A percentile compares a stretch with the other conserved stretches of the same genome.
These are phyloP conservation scores for Leptura quadrifasciata DNA, from an alignment of 2,888 invertebrate genomes.

Conservation along the genomic window DNA sequence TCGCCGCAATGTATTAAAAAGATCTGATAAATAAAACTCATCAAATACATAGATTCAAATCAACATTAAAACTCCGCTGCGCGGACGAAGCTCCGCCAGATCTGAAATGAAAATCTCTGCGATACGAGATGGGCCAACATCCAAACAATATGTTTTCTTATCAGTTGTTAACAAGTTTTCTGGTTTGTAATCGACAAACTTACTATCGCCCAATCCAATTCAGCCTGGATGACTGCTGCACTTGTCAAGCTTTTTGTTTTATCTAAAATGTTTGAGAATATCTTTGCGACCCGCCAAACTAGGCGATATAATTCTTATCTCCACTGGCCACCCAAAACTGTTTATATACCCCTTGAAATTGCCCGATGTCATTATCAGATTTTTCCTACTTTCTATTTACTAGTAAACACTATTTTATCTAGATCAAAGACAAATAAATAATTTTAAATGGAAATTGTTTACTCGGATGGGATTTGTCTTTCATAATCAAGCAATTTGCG, in stretches of 20 bases:
- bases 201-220: constrained; percentile 66
- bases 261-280: constrained; percentile 67
- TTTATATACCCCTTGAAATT: constrained; percentile 40
- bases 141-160: constrained; percentile 73
- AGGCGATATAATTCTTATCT: constrained; percentile 59
- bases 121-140: constrained; percentile 71
- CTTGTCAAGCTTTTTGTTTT: constrained; percentile 71
- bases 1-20: constrained; percentile 60
- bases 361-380: constrained; percentile 40
- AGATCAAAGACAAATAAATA: constrained; percentile 44
- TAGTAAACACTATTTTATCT: constrained; percentile 43
- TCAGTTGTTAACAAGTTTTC: constrained; percentile 73
- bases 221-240: constrained; percentile 65
- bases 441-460: constrained; percentile 45
- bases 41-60: constrained; percentile 73
- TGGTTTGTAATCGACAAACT: constrained; percentile 70
- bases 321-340: constrained; percentile 44
- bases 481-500: constrained; percentile 20
- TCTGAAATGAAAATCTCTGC: constrained; percentile 72
- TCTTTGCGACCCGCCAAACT: constrained; percentile 59
- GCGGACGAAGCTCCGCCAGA: constrained; percentile 66
- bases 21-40: constrained; percentile 73
- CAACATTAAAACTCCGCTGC: constrained; percentile 72
- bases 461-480: constrained; percentile 17
- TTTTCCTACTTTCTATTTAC: constrained; percentile 46